A percentile compares a stretch with the other conserved stretches of the same genome.
These are phyloP conservation scores for Hydractinia symbiolongicarpus DNA, from an alignment of 30 jellyfish, hydroid and myxozoan genomes.

Conservation along the genomic window DNA sequence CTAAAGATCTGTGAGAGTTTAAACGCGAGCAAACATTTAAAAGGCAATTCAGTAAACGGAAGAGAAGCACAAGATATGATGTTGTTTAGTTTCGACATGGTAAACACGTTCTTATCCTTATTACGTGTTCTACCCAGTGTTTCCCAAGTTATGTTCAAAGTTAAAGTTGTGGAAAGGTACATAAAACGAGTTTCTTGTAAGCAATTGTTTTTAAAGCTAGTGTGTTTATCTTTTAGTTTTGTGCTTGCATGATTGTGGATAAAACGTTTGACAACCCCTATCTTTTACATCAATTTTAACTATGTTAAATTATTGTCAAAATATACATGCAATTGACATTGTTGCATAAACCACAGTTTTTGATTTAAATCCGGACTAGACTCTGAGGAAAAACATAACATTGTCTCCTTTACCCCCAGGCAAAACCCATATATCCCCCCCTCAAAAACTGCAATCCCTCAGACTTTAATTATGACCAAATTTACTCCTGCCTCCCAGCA, in stretches of 20 bases:
- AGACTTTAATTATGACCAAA: too few species aligned
- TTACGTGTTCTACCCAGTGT: conserved; percentile 23
- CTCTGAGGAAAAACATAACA: too few species aligned
- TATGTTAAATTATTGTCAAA: neutral
- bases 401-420: too few species aligned
- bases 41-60: conserved; percentile 10
- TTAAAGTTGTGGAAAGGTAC: conserved; percentile 3
- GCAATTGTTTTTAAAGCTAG: too few species aligned
- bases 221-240: too few species aligned
- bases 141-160: neutral
- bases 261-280: neutral
- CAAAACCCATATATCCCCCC: too few species aligned
- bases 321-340: neutral
- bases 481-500: too few species aligned
- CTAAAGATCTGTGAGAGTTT: conserved; percentile 34
- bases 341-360: neutral
- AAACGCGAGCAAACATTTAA: neutral
- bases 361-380: too few species aligned
- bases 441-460: too few species aligned
- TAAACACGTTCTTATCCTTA: conserved; percentile 32
- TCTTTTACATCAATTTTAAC: neutral
- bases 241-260: too few species aligned
- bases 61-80: conserved; percentile 38
- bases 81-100: conserved; percentile 41
- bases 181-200: neutral